These are phyloP conservation scores for Hybognathus amarus DNA, from an alignment of 2,797 vertebrate species.

Conservation along the genomic window DNA sequence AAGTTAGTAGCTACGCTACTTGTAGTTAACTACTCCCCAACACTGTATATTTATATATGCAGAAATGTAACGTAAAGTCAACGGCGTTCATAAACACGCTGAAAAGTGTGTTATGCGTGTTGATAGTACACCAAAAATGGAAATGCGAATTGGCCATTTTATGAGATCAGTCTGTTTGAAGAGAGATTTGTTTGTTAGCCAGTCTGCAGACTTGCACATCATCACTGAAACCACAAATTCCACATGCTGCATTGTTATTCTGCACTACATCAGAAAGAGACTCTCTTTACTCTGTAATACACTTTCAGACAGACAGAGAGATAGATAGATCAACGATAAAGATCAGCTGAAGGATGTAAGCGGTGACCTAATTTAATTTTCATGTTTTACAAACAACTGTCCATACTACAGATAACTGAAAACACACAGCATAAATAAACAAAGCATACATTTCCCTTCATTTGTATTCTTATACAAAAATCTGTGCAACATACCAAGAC, in stretches of 20 bases:
- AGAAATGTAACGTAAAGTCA: no score
- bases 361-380: slow-evolving; percentile 22
- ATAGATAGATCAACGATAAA: not conserved
- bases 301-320: not conserved
- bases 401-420: not conserved
- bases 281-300: slow-evolving; percentile 1
- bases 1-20: no score
- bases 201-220: slow-evolving; percentile 12
- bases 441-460: slow-evolving; percentile 4
- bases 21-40: no score
- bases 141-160: no score
- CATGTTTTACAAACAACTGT: slow-evolving; percentile 30
- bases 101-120: no score
- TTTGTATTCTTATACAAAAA: slow-evolving; percentile 21
- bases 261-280: slow-evolving; percentile 40
- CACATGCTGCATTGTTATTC: slow-evolving; percentile 10
- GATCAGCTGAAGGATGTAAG: slow-evolving; percentile 25
- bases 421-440: not conserved
- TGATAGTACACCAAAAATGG: no score
- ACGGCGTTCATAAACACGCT: no score
- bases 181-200: slow-evolving; percentile 26
- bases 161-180: no score
- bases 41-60: no score
- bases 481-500: slow-evolving; percentile 12
- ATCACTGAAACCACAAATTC: slow-evolving; percentile 26